Base-by-base conservation (phyloP, 2,113 vertebrate species). In the Leptobrachium ailaonicum region DNA sequence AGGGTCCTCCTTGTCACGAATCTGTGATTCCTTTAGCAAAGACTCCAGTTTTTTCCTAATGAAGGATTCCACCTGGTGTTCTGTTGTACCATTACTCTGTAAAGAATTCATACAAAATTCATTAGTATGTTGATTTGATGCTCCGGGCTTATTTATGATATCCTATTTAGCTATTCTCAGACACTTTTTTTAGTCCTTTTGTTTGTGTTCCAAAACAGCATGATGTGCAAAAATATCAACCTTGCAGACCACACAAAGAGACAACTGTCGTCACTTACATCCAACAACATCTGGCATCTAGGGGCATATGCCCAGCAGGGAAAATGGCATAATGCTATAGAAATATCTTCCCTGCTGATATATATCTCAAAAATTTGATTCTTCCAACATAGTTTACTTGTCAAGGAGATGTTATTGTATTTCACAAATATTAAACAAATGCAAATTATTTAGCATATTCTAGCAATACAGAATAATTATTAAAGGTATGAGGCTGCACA, bases 21-120 rank as follows among this genome's bases (percentile, higher is more conserved):
- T 97, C 44, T 93, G 94, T 83, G 97, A 96, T 88, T 99, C 98
- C 84, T 95, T 98, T 4, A 98, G 83, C 72, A 98, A 91, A 13
- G 95, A 97, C 85, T 99, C 98, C 85, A 99, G 92, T 80, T 98
- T 99, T 73, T 96, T 98, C 83, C 96, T 90, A 85, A 98, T 98
- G 77, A 96, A 95, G 66, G 95, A 96, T 87, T 99, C 98, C 77
- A 98, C 94, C 84, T 98, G 96, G 84, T 96, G 95, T 76, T 96
- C 93, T 44, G 88, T 94, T 64, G 92, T 89, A 10, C 95, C 95
- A 0, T 96, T 95, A 70, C 89, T 94, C 97, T 98, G 89, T 10
- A 91, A 92, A 82, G 82, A 83, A 87, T 63, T 44, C 82, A 81
- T 14, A 47, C 11, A 82, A 73, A 76, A 1, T 0, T 60, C 60